These are phyloP conservation scores for Epistrophe eligans DNA, from an alignment of 2,888 invertebrate species.

Conservation along the genomic window DNA sequence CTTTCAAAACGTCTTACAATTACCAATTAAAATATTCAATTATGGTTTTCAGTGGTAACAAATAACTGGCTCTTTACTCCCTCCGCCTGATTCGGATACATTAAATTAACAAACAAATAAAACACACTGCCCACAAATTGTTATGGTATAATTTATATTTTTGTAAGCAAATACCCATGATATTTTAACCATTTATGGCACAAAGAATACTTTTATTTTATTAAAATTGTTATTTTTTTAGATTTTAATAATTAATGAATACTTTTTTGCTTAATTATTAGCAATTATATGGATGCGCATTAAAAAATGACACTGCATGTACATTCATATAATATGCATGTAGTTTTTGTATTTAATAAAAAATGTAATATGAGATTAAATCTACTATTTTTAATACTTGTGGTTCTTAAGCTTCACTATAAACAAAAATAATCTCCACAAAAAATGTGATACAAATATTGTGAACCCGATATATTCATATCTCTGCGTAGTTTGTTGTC, in stretches of 20 bases:
- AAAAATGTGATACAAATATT: not conserved
- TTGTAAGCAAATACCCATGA: conserved; percentile 11
- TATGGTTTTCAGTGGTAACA: too few species aligned
- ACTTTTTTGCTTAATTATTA: not conserved
- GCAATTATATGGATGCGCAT: conserved; percentile 20
- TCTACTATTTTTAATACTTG: conserved; percentile 33
- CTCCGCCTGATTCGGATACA: too few species aligned
- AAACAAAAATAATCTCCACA: not conserved
- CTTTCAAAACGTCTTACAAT: too few species aligned
- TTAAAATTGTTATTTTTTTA: not conserved
- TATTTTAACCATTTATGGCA: conserved; percentile 36
- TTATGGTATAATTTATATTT: not conserved
- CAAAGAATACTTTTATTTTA: conserved; percentile 2
- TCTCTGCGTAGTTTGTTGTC: not conserved
- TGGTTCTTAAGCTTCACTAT: not conserved
- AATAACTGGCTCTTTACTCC: too few species aligned
- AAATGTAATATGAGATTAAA: conserved; percentile 34
- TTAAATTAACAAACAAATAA: not conserved
- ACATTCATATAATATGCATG: not conserved
- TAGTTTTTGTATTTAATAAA: not conserved
- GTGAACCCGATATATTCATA: not conserved
- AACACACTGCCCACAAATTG: not conserved
- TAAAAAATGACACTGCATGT: conserved; percentile 37
- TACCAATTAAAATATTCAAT: too few species aligned
- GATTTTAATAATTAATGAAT: not conserved